Conservation (phyloP, 2,888 invertebrate genomes). For the Synanthedon formicaeformis region DNA sequence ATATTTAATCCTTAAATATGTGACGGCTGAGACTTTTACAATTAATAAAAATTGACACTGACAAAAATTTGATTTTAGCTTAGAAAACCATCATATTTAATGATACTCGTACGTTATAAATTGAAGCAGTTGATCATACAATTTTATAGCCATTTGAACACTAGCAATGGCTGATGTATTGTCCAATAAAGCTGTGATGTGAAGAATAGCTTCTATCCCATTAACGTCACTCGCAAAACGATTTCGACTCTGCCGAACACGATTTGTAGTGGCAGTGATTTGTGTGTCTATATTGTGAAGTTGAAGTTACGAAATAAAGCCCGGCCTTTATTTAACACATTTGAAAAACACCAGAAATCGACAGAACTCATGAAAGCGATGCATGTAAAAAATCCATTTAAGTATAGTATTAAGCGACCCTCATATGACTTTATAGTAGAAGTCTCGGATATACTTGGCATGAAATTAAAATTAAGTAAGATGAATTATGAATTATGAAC, state of each 20-base stretch:
- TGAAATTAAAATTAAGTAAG: not conserved
- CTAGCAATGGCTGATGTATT: slow-evolving; percentile 28
- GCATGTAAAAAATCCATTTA: not conserved
- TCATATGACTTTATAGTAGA: not conserved
- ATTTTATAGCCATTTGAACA: not conserved
- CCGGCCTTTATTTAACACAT: slow-evolving; percentile 14
- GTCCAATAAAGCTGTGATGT: slow-evolving; percentile 51
- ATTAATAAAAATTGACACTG: too few species aligned
- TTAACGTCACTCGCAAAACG: slow-evolving; percentile 55
- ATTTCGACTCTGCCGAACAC: slow-evolving; percentile 33
- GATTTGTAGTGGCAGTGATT: slow-evolving; percentile 51
- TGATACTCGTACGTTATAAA: not conserved
- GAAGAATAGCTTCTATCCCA: slow-evolving; percentile 53
- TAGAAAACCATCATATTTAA: not conserved
- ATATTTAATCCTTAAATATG: too few species aligned
- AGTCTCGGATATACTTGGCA: not conserved
- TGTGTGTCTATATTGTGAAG: slow-evolving; percentile 35
- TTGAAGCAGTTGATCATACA: not conserved
- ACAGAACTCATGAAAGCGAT: not conserved
- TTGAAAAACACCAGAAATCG: not conserved
- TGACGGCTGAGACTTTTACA: too few species aligned
- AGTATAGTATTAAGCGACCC: not conserved
- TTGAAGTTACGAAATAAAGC: slow-evolving; percentile 27
- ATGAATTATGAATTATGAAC: not conserved
- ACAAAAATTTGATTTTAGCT: not conserved